Evolutionary conservation across 2,888 invertebrate genomes (phyloP).

Genomic region (Dichetophora obliterata): DNA sequence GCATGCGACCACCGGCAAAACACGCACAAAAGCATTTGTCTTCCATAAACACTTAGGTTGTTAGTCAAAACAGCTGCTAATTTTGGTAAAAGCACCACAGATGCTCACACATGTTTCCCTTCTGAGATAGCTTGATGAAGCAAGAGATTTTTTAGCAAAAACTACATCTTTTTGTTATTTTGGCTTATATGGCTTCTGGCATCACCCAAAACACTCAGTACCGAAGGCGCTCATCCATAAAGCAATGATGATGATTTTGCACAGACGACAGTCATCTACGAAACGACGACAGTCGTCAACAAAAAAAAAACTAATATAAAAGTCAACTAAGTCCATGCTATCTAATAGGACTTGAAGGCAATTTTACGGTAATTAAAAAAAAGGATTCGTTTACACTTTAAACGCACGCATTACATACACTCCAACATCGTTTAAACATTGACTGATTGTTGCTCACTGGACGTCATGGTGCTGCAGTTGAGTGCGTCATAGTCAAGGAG

Average conservation of each 20-base stretch:
- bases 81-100: background rate
- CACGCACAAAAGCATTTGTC: background rate
- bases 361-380: slow-evolving; percentile 39
- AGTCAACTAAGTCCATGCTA: background rate
- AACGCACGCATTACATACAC: slow-evolving; percentile 25
- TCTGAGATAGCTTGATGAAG: background rate
- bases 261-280: slow-evolving; percentile 11
- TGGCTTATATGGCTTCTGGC: slow-evolving; percentile 1
- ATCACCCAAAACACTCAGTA: background rate
- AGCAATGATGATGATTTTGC: background rate
- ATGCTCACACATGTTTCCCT: slow-evolving; percentile 2
- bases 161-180: background rate
- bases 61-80: slow-evolving; percentile 4
- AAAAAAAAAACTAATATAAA: background rate
- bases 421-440: slow-evolving; percentile 5
- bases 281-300: background rate
- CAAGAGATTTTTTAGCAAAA: background rate
- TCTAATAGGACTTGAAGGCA: slow-evolving; percentile 2
- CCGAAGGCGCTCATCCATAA: slow-evolving; percentile 4
- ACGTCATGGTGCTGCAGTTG: background rate
- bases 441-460: background rate
- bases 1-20: background rate
- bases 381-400: slow-evolving; percentile 17
- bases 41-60: background rate
- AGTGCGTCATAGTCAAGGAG: slow-evolving; percentile 13